A percentile compares a stretch with the other conserved stretches of the same genome.
These are phyloP conservation scores for Elaphurus davidianus DNA, from an alignment of 2,113 vertebrate species.

Conservation along the genomic window DNA sequence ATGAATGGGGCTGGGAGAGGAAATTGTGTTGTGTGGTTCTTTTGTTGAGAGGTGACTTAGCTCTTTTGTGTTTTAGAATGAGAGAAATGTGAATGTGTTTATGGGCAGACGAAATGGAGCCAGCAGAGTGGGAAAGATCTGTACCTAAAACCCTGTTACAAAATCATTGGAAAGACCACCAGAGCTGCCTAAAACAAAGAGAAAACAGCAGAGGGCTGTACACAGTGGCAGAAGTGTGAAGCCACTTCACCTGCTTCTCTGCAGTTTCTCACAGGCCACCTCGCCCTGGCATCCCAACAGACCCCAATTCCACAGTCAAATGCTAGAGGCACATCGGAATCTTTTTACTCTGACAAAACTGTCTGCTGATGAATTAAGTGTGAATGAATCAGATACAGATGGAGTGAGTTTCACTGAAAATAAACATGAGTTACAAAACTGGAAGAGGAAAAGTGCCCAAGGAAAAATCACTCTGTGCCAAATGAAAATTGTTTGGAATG, in stretches of 20 bases:
- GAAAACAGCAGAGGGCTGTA: not conserved
- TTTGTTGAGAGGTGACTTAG: not conserved
- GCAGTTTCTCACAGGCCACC: not conserved
- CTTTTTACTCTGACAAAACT: not conserved
- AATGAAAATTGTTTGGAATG: slow-evolving; percentile 43
- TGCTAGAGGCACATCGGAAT: not conserved
- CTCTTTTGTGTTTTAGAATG: not conserved
- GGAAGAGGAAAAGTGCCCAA: slow-evolving; percentile 45
- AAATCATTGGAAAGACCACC: not conserved
- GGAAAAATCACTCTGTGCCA: slow-evolving; percentile 55
- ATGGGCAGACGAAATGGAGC: not conserved
- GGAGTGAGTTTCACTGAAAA: slow-evolving; percentile 58
- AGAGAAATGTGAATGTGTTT: not conserved
- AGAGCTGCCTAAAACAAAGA: not conserved
- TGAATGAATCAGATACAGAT: slow-evolving; percentile 69
- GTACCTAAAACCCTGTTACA: not conserved
- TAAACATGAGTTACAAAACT: slow-evolving; percentile 68
- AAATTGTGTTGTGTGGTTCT: not conserved
- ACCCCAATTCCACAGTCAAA: not conserved
- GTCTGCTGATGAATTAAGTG: slow-evolving; percentile 58
- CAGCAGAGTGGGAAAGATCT: not conserved
- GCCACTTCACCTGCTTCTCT: not conserved
- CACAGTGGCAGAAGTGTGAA: not conserved
- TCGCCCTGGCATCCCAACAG: not conserved
- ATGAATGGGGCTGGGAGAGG: not conserved